Base-by-base conservation (phyloP, 2,113 vertebrate genomes). In the Otocyon megalotis region DNA sequence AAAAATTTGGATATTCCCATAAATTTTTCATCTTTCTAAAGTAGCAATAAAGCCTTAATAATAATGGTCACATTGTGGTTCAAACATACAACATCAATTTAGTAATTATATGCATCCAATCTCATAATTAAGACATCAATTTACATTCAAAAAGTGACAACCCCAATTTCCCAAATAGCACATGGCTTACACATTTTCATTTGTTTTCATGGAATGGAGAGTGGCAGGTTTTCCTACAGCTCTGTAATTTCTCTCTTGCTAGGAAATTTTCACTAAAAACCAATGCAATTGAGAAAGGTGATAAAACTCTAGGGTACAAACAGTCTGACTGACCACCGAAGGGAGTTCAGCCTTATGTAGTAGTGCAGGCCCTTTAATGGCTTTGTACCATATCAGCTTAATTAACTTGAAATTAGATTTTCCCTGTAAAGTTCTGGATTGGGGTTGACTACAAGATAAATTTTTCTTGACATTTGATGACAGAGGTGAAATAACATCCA, bases 111-210 rank as follows among this genome's bases (percentile, higher is more conserved):
- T 74, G 15, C 65, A 81, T 94, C 80, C 82, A 80, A n/a, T 76
- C 11, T 84, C 53, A 62, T 88, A 96, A 96, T 93, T 94, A 93
- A 90, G 63, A 32, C 17, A 88, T 85, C 26, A 71, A 37, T 95
- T 93, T 90, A 17, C 56, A 93, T 90, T 97, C 81, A 20, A 83
- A 97, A 95, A 93, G 43, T 88, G 50, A 80, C 10, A 76, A 17
- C 54, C 15, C 35, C 13, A 60, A 62, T 77, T 97, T 92, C 35
- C 19, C 26, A 93, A 87, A 74, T 56, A 79, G 50, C n/a, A 43
- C 16, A 92, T 43, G 58, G 9, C 30, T 92, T 37, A 67, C 56
- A 96, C 74, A 8, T 50, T 69, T 82, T 82, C 2, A 50, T 87
- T 37, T 74, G 26, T 28, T 85, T 76, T 84, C 80, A 87, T 15